A percentile compares a stretch with the other conserved stretches of the same genome.
These are phyloP conservation scores for Limnephilus lunatus DNA, from an alignment of 2,888 invertebrate genomes.

Conservation along the genomic window DNA sequence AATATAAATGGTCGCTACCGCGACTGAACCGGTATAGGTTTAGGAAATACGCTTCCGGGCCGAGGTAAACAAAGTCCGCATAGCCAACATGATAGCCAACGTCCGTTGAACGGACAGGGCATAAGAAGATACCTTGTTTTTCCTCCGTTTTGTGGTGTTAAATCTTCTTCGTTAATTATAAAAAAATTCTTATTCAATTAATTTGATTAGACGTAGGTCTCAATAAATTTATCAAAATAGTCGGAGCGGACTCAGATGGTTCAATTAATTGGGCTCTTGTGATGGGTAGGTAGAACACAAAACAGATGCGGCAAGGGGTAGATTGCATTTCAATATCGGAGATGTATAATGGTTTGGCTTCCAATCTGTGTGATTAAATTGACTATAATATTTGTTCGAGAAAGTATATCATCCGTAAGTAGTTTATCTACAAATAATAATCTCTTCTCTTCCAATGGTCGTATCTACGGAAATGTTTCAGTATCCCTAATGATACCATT, in stretches of 20 bases:
- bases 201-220: not conserved
- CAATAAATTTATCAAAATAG: not conserved
- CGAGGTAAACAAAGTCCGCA: too few species aligned
- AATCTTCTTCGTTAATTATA: not conserved
- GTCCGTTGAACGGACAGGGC: too few species aligned
- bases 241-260: not conserved
- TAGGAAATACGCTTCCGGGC: too few species aligned
- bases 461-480: not conserved
- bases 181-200: not conserved
- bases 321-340: slow-evolving; percentile 2
- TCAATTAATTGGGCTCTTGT: not conserved
- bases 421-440: not conserved
- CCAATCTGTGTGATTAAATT: not conserved
- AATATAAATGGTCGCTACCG: too few species aligned
- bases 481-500: not conserved
- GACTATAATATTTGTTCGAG: not conserved
- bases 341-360: not conserved
- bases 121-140: too few species aligned
- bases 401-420: not conserved
- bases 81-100: too few species aligned
- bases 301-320: not conserved
- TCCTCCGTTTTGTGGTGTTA: not conserved
- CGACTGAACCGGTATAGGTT: too few species aligned
- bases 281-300: not conserved
- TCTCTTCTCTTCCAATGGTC: too few species aligned